A percentile compares a stretch with the other conserved stretches of the same genome.
phyloP scores from a whole-genome alignment of 2,888 invertebrate genomes.

The Lordiphosa fenestrarum region DNA sequence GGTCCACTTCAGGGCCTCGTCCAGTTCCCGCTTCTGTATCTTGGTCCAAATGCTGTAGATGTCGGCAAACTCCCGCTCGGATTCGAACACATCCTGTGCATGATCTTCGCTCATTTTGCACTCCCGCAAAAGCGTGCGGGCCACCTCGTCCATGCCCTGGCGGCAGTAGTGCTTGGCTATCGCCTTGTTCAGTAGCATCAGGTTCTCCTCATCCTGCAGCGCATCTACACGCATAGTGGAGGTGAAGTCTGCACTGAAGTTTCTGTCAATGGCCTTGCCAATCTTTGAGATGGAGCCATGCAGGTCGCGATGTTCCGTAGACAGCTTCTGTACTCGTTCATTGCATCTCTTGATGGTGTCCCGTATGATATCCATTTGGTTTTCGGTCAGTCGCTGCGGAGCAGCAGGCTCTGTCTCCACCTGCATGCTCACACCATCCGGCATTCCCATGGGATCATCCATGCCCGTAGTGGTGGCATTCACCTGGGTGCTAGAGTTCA shows the following conservation, averaged over 20 bases:
- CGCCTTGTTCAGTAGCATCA: slow-evolving; percentile 89
- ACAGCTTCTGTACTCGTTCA: slow-evolving; percentile 90
- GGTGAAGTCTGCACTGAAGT: slow-evolving; percentile 95
- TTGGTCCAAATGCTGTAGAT: slow-evolving; percentile 94
- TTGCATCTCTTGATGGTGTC: slow-evolving; percentile 89
- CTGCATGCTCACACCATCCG: slow-evolving; percentile 72
- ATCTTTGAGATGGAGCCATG: slow-evolving; percentile 92
- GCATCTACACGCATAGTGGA: slow-evolving; percentile 92
- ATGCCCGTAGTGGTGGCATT: slow-evolving; percentile 47
- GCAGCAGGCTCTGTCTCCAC: slow-evolving; percentile 81
- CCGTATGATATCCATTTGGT: slow-evolving; percentile 87
- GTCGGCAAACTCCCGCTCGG: slow-evolving; percentile 87
- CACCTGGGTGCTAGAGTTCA: slow-evolving; percentile 75
- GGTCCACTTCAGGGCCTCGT: slow-evolving; percentile 94
- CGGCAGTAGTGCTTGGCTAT: slow-evolving; percentile 97
- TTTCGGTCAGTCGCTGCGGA: slow-evolving; percentile 85
- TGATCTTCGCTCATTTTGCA: slow-evolving; percentile 76
- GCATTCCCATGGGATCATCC: slow-evolving; percentile 72
- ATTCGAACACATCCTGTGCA: slow-evolving; percentile 78
- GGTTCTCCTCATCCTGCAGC: slow-evolving; percentile 84
- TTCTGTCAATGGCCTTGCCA: slow-evolving; percentile 97
- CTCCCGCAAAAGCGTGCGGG: slow-evolving; percentile 85
- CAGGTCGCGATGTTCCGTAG: slow-evolving; percentile 91
- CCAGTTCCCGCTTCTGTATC: slow-evolving; percentile 89
- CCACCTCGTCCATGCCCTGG: slow-evolving; percentile 96